Base-by-base conservation (phyloP, 1,140 invertebrate species). In the Galleria mellonella region DNA sequence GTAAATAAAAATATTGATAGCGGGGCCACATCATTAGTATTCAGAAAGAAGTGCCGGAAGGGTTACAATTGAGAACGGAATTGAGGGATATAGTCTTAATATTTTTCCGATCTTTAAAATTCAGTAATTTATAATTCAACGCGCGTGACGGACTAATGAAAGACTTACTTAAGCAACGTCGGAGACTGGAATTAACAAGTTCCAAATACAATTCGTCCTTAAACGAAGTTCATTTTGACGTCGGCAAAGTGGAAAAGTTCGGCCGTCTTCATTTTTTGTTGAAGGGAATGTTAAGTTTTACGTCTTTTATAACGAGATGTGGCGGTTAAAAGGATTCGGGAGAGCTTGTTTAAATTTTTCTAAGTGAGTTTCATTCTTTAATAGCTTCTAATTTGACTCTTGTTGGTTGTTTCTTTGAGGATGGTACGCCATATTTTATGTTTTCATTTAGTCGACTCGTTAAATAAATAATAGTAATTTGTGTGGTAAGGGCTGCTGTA, bases 101-200 rank as follows among this genome's bases (percentile, higher is more conserved):
- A 23, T 69, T 75, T 83, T 51, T 52, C 52, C 40, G 55, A 66
- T 52, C 56, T 70, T 61, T 66, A 63, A 71, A 79, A 63, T 49
- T 60, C 42, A 11, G 44, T 42, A 51, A 48, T 48, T 82, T 74
- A 72, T 55, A 66, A 84, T 84, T 84, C 81, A 51, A 32, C 55
- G 57, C 81, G 81, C 81, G 81, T 71, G 71, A 59, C 54, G 56
- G 64, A 61, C 74, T 84, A 84, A 84, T 81, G 76, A 84, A 84
- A 81, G 74, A 71, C 78, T 77, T 62, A 67, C 75, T 83, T 78
- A 82, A 81, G 71, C 72, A 79, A 75, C 69, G 61, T 66, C 50
- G 55, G 49, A 72, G 78, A 67, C 68, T 62, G 48, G 73, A 83
- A 79, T 83, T 84, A 83, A 77, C 76, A 84, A 83, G 55, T 83